A percentile compares a stretch with the other conserved stretches of the same genome.
Evolutionary conservation across 2,888 invertebrate genomes (phyloP).

Genomic region (Galerucella pusilla): DNA sequence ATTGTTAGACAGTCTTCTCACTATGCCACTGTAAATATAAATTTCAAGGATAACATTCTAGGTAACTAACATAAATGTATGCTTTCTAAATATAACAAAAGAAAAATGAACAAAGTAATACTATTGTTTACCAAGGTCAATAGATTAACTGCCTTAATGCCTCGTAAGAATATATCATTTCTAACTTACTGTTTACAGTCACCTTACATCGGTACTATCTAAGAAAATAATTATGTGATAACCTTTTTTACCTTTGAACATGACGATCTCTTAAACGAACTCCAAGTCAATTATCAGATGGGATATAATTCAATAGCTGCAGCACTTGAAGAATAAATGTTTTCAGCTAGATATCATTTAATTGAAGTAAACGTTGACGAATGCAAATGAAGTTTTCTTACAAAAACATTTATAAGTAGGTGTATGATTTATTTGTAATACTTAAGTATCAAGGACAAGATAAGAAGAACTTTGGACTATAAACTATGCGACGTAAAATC

Average conservation of each 20-base stretch:
- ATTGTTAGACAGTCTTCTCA: too few species aligned
- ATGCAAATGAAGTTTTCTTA: conserved; percentile 5
- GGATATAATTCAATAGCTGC: not conserved
- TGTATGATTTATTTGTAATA: conserved; percentile 1
- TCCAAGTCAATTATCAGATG: not conserved
- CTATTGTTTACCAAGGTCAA: too few species aligned
- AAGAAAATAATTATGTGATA: not conserved
- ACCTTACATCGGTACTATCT: not conserved
- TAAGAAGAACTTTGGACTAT: conserved; percentile 29
- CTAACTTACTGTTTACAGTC: not conserved
- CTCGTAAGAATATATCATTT: not conserved
- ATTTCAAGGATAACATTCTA: too few species aligned
- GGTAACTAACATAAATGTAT: too few species aligned
- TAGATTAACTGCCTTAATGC: not conserved
- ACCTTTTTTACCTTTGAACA: conserved; percentile 15
- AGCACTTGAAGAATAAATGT: not conserved
- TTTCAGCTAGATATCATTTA: not conserved
- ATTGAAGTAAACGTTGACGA: not conserved
- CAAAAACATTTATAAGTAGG: conserved; percentile 10
- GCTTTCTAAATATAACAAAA: too few species aligned
- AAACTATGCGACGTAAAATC: conserved; percentile 27
- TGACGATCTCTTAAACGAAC: not conserved
- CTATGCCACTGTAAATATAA: too few species aligned
- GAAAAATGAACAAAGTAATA: too few species aligned
- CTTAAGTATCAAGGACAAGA: conserved; percentile 17